A percentile compares a stretch with the other conserved stretches of the same genome.
Conservation (phyloP, 2,113 vertebrate genomes). For the Ictidomys tridecemlineatus region DNA sequence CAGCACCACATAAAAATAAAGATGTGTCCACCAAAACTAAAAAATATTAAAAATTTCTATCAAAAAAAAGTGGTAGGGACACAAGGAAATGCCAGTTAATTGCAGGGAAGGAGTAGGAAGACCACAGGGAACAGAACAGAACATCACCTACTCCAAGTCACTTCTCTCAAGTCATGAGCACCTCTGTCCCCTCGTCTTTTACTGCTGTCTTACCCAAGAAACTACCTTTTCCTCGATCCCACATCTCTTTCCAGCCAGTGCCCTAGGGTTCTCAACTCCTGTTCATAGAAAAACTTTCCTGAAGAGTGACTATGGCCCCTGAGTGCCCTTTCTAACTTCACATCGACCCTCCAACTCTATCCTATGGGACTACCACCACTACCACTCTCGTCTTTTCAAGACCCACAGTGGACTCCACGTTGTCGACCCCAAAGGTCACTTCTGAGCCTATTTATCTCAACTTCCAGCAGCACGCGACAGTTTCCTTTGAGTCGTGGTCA, state of each 20-base stretch:
- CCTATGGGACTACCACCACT: background rate
- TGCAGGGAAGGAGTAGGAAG: too few species aligned
- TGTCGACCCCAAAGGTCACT: background rate
- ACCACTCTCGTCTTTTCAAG: rapidly evolving
- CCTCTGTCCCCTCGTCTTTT: background rate
- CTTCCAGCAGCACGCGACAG: background rate
- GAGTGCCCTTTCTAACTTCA: background rate
- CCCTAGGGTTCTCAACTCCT: background rate
- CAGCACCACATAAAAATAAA: too few species aligned
- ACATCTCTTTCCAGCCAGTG: background rate
- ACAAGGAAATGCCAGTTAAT: rapidly evolving
- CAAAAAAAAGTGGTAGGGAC: background rate
- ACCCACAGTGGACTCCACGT: background rate
- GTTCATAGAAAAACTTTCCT: background rate
- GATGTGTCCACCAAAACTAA: too few species aligned
- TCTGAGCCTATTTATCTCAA: background rate
- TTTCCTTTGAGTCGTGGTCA: background rate
- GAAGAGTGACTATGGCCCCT: background rate
- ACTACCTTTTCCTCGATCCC: background rate
- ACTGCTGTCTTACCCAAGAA: background rate
- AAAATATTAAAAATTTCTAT: too few species aligned
- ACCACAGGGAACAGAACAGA: background rate
- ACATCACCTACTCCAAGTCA: background rate
- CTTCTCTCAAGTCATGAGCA: background rate
- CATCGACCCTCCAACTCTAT: background rate